These are phyloP conservation scores for Nixonia krombeini DNA, from an alignment of 1,140 invertebrate species.

Conservation along the genomic window DNA sequence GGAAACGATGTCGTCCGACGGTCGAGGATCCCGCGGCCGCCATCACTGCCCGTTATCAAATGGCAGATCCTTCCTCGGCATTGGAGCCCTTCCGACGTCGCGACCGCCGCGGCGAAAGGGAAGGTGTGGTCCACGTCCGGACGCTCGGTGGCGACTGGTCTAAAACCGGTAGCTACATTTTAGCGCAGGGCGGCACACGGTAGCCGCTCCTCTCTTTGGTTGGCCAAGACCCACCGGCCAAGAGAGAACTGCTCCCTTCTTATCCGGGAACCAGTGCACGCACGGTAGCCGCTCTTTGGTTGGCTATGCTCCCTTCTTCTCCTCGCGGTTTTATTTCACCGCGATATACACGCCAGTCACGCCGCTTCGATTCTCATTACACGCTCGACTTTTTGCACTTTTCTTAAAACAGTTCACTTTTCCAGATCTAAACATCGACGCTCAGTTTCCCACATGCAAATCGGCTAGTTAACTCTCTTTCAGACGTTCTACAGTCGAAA, in stretches of 20 bases:
- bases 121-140: conserved; percentile 60
- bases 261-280: conserved; percentile 63
- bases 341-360: conserved; percentile 38
- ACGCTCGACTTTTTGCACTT: too few relatives aligned
- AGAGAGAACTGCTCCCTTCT: conserved; percentile 61
- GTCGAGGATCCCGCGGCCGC: conserved; percentile 16
- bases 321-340: conserved; percentile 43
- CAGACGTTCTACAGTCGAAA: too few relatives aligned
- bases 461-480: too few relatives aligned
- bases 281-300: conserved; percentile 60
- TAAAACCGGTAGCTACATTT: conserved; percentile 66
- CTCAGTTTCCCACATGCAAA: too few relatives aligned
- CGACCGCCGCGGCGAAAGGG: conserved; percentile 53
- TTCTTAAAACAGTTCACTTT: too few relatives aligned
- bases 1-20: too few relatives aligned
- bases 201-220: conserved; percentile 64
- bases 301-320: conserved; percentile 54
- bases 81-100: conserved; percentile 53
- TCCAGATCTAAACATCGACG: too few relatives aligned
- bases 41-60: conserved; percentile 50
- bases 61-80: conserved; percentile 41
- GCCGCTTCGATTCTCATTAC: too few relatives aligned
- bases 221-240: conserved; percentile 59
- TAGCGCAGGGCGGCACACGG: conserved; percentile 68
- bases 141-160: conserved; percentile 56